A percentile compares a stretch with the other conserved stretches of the same genome.
Evolutionary conservation across 2,113 vertebrate species (phyloP).

Genomic region (Notothenia coriiceps): DNA sequence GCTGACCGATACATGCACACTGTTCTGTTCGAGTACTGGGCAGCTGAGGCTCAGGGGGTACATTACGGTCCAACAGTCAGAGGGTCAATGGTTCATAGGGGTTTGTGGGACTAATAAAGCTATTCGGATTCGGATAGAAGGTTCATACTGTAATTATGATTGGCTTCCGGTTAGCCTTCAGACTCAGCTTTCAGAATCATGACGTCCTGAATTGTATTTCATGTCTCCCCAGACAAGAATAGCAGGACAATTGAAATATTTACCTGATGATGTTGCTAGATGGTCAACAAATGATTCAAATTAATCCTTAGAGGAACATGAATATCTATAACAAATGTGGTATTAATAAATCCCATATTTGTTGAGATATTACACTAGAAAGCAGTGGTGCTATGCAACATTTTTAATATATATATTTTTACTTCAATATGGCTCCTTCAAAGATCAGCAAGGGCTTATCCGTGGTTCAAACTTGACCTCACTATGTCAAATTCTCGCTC

Average conservation of each 20-base stretch:
- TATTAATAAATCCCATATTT: not conserved
- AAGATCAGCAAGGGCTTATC: not conserved
- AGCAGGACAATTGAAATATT: not conserved
- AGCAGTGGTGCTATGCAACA: not conserved
- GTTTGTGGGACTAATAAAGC: too few species aligned
- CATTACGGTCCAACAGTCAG: not conserved
- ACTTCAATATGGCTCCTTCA: not conserved
- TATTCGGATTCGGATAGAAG: too few species aligned
- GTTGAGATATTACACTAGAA: not conserved
- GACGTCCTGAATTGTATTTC: not conserved
- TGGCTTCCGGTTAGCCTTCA: not conserved
- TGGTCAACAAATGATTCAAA: not conserved
- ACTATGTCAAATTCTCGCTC: too few species aligned
- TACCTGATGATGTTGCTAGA: not conserved
- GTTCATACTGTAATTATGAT: too few species aligned
- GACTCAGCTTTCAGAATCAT: not conserved
- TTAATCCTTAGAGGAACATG: not conserved
- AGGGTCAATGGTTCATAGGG: not conserved
- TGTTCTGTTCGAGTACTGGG: not conserved
- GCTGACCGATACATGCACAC: not conserved
- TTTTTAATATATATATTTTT: not conserved
- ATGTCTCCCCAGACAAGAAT: not conserved
- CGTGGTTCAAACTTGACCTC: not conserved
- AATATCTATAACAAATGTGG: not conserved
- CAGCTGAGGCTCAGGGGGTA: not conserved